phyloP scores from a whole-genome alignment of 2,888 invertebrate species.

The Arctia plantaginis region DNA sequence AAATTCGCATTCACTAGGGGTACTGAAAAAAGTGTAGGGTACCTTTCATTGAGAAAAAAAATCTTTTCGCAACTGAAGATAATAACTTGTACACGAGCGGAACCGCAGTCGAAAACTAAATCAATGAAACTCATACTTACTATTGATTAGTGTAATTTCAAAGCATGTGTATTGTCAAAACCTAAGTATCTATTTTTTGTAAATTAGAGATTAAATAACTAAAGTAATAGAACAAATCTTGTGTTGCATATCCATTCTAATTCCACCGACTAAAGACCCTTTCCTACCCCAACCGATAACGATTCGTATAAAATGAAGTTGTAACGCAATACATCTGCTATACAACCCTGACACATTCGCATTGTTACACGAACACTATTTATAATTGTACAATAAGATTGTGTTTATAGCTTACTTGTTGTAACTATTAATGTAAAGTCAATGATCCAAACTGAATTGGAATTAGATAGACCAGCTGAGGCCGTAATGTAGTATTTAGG shows the following conservation, averaged over 20 bases:
- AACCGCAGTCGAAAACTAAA: background rate
- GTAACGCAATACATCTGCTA: slow-evolving; percentile 85
- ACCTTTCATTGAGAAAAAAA: too few species aligned
- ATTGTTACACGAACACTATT: slow-evolving; percentile 74
- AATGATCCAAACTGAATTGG: slow-evolving; percentile 64
- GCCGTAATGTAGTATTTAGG: background rate
- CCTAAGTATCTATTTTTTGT: too few species aligned
- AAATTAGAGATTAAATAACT: background rate
- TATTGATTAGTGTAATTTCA: background rate
- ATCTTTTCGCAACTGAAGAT: too few species aligned
- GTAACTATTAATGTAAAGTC: slow-evolving; percentile 46
- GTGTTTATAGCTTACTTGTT: slow-evolving; percentile 66
- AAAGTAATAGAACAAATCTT: background rate
- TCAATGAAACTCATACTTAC: background rate
- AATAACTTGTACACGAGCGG: background rate
- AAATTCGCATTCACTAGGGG: too few species aligned
- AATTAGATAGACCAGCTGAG: slow-evolving; percentile 48
- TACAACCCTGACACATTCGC: slow-evolving; percentile 77
- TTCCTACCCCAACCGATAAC: slow-evolving; percentile 72
- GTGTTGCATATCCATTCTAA: slow-evolving; percentile 53
- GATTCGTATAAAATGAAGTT: slow-evolving; percentile 80
- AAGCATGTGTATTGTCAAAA: background rate
- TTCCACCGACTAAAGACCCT: slow-evolving; percentile 29
- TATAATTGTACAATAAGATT: slow-evolving; percentile 71
- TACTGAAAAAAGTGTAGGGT: too few species aligned